These are phyloP conservation scores for Cephalopholis sonnerati DNA, from an alignment of 2,113 vertebrate genomes.

Conservation along the genomic window DNA sequence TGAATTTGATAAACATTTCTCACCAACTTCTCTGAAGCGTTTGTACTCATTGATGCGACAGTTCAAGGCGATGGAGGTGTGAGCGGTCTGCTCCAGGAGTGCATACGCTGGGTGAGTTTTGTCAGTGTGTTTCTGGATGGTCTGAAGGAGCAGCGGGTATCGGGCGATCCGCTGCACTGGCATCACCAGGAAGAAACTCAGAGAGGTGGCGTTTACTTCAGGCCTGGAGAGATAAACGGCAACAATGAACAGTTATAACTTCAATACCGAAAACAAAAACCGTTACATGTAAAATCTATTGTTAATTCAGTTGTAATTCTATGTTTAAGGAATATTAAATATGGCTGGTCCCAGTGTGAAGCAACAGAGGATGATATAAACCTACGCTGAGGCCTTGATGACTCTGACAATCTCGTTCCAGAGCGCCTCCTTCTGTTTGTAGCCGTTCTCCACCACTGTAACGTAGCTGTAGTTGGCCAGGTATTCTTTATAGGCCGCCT, in stretches of 20 bases:
- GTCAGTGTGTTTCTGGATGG: slow-evolving; percentile 92
- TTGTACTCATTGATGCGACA: slow-evolving; percentile 96
- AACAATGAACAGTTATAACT: neutral
- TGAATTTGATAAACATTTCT: slow-evolving; percentile 62
- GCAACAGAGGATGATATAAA: slow-evolving; percentile 47
- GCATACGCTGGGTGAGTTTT: slow-evolving; percentile 75
- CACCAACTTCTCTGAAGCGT: slow-evolving; percentile 95
- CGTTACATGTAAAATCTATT: rapidly evolving
- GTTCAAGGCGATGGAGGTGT: slow-evolving; percentile 89
- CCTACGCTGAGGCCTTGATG: slow-evolving; percentile 89
- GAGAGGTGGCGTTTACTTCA: slow-evolving; percentile 88
- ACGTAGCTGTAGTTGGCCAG: slow-evolving; percentile 90
- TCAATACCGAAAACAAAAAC: neutral
- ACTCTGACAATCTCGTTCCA: slow-evolving; percentile 87
- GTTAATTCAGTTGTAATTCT: neutral
- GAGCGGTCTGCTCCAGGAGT: slow-evolving; percentile 84
- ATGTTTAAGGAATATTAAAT: neutral
- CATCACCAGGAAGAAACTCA: slow-evolving; percentile 95
- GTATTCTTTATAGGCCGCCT: slow-evolving; percentile 91
- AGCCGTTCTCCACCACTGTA: slow-evolving; percentile 87
- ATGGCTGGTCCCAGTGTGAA: neutral
- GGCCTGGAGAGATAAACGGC: slow-evolving; percentile 80
- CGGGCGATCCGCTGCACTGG: slow-evolving; percentile 95
- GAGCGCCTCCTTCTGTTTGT: slow-evolving; percentile 88
- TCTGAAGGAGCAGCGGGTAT: slow-evolving; percentile 94